Evolutionary conservation across 2,888 invertebrate genomes (phyloP), one percentile per base, ranked within the genome.

Genomic region (Zaprionus bogoriensis): DNA sequence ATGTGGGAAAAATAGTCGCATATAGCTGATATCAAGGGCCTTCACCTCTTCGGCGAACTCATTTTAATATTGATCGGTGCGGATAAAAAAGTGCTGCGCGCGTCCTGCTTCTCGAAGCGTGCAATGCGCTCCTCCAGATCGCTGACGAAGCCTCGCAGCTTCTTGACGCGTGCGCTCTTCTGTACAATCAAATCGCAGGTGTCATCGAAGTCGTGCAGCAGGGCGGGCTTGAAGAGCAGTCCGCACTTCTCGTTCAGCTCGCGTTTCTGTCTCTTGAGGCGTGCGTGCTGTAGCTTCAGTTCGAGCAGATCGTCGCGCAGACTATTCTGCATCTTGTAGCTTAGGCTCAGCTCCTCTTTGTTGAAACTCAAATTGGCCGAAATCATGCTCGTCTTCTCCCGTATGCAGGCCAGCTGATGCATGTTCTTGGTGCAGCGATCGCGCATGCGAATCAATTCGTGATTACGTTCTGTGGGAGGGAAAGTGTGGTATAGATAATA

Each of bases 371-470:
- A 28, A 1, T 25, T 38, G 5, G 42, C 58, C 17, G 44, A n/a
- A 0, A 48, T 20, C 58, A 73, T 52, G 52, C 58, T 71, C 3
- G 41, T 59, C 22, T 73, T 71, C 10, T 71, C 70, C 19, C 74
- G 53, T 2, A 71, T 73, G 30, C 63, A 71, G 28, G 70, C 70
- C 39, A 74, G 14, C 14, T 63, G 68, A 38, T 73, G 63, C 27
- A 73, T 58, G 10, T 74, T 63, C 7, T 48, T 52, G 22, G 45
- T 63, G 19, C 68, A 71, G 1, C 70, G 74, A 32, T 73, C 48
- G 17, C 54, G 57, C 63, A 71, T 73, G 4, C 47, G 54, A 32
- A 12, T 32, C 3, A 70, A 19, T 0, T 71, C 70, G 2, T 30
- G 0, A 20, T 39, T 48, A 10, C 68, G 74, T 7, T 71, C 70